A percentile compares a stretch with the other conserved stretches of the same genome.
phyloP scores from a whole-genome alignment of 1,140 invertebrate species.

The Mycetomoellerius zeteki region DNA sequence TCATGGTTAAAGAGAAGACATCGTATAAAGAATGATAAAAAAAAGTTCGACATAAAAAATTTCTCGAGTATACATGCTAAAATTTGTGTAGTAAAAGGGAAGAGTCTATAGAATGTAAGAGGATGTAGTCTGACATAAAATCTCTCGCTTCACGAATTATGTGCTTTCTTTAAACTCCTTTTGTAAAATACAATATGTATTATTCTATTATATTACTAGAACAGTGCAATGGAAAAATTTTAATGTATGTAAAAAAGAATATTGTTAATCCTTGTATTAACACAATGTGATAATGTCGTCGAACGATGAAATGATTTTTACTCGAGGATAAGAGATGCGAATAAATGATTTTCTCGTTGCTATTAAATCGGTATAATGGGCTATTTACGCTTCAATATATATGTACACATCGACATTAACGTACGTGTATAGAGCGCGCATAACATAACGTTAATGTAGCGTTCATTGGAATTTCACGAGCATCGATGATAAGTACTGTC shows the following conservation, averaged over 20 bases:
- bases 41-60: constrained; percentile 40
- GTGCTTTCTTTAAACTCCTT: not conserved
- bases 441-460: constrained; percentile 33
- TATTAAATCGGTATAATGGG: constrained; percentile 48
- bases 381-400: not conserved
- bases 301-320: constrained; percentile 24
- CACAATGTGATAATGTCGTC: not conserved
- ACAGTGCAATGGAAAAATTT: not conserved
- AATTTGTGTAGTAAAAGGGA: constrained; percentile 28
- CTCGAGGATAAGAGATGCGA: not conserved
- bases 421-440: not conserved
- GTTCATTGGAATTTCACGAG: constrained; percentile 46
- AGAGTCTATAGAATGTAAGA: not conserved
- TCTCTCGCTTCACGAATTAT: constrained; percentile 14
- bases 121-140: constrained; percentile 4
- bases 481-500: constrained; percentile 22
- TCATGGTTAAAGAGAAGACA: constrained; percentile 26
- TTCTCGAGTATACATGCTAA: constrained; percentile 15
- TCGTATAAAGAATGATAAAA: constrained; percentile 20
- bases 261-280: not conserved
- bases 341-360: constrained; percentile 42
- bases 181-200: not conserved
- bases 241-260: not conserved
- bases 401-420: constrained; percentile 2
- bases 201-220: not conserved